These are phyloP conservation scores for Fistularia commersonii DNA, from an alignment of 2,797 vertebrate species.

Conservation along the genomic window DNA sequence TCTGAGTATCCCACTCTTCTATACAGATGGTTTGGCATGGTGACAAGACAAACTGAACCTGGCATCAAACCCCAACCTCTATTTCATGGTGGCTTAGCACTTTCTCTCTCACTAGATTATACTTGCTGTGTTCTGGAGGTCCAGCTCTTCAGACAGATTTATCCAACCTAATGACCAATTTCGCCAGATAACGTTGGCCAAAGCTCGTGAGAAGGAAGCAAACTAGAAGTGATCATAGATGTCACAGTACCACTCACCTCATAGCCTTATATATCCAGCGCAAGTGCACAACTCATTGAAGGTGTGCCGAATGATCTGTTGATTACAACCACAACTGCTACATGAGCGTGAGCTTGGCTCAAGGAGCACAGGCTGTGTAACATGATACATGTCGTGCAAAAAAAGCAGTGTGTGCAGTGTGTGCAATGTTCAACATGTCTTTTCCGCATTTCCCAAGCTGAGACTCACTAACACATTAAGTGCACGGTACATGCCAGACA, in stretches of 20 bases:
- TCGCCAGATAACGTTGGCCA: constrained; percentile 34
- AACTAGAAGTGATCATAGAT: constrained; percentile 25
- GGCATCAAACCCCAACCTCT: constrained; percentile 75
- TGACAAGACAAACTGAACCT: constrained; percentile 78
- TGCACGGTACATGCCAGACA: constrained; percentile 61
- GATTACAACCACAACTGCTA: constrained; percentile 59
- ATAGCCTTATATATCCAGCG: constrained; percentile 35
- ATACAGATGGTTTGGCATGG: constrained; percentile 78
- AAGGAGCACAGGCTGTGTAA: constrained; percentile 42
- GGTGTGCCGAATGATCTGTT: constrained; percentile 50
- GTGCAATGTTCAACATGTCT: constrained; percentile 28
- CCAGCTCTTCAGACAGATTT: constrained; percentile 45
- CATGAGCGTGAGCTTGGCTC: constrained; percentile 35
- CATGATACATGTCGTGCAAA: constrained; percentile 34
- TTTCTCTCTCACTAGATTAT: constrained; percentile 72
- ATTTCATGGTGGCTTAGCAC: constrained; percentile 82
- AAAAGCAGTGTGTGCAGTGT: constrained; percentile 18
- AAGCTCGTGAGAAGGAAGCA: constrained; percentile 11
- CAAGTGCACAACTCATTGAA: constrained; percentile 54
- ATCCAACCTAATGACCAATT: constrained; percentile 49
- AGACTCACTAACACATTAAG: constrained; percentile 31
- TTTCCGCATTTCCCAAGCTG: constrained; percentile 34
- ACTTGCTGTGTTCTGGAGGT: constrained; percentile 55
- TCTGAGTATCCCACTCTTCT: constrained; percentile 66
- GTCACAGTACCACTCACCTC: constrained; percentile 19